Evolutionary conservation across 2,888 invertebrate genomes (phyloP).

Genomic region (Drosophila nr. perissopoda): DNA sequence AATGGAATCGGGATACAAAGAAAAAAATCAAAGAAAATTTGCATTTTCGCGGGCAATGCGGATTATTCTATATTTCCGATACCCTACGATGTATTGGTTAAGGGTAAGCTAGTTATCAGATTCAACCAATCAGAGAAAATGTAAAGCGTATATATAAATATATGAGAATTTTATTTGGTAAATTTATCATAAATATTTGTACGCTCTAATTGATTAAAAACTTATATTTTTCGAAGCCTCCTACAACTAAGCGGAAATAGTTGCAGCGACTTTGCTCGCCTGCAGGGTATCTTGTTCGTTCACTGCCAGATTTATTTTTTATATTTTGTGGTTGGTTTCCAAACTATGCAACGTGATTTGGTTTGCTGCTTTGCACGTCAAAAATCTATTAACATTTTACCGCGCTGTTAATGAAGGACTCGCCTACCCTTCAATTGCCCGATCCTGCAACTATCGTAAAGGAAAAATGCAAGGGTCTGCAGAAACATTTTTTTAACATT

Average conservation of each 20-base stretch:
- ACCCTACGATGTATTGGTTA: constrained; percentile 1
- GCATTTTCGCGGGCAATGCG: constrained; percentile 62
- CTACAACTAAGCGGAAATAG: background rate
- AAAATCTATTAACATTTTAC: constrained; percentile 75
- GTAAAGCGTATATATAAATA: background rate
- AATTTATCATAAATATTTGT: background rate
- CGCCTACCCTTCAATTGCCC: background rate
- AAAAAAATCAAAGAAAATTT: constrained; percentile 56
- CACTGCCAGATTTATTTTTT: background rate
- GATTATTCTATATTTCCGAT: constrained; percentile 21
- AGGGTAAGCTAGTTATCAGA: background rate
- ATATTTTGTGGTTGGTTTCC: constrained; percentile 6
- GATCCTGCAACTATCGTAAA: constrained; percentile 13
- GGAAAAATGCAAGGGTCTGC: constrained; percentile 32
- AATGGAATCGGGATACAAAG: constrained; percentile 1
- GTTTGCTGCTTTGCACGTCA: constrained; percentile 38
- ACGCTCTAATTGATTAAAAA: background rate
- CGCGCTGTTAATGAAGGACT: constrained; percentile 63
- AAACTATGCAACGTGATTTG: constrained; percentile 19
- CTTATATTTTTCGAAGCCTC: background rate
- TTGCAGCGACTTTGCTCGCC: background rate
- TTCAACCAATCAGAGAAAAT: background rate
- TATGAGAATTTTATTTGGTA: background rate
- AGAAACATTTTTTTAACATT: constrained; percentile 55
- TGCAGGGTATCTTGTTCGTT: background rate